Percentiles rank a stretch among this genome's conserved stretches.
Conservation (phyloP, 2,888 invertebrate genomes). For the Nasonovia ribisnigri region DNA sequence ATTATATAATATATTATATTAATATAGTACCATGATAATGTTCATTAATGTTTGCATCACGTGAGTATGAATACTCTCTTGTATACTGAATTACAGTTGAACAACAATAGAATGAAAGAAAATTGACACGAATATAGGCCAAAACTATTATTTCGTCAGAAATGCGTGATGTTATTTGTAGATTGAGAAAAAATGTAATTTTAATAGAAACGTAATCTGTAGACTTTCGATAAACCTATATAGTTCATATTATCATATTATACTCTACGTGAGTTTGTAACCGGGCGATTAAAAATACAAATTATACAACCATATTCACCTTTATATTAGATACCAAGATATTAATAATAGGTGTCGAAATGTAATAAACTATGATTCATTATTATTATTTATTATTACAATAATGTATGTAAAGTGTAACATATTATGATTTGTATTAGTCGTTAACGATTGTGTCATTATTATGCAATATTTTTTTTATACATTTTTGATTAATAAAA, state of each 20-base stretch:
- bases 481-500: background rate
- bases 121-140: conserved; percentile 30
- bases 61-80: background rate
- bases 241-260: background rate
- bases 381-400: background rate
- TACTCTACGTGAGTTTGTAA: background rate
- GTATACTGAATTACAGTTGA: background rate
- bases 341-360: conserved; percentile 1
- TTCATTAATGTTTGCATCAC: background rate
- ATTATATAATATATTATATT: background rate
- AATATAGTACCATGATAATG: background rate
- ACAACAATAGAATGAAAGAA: conserved; percentile 37
- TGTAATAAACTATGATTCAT: conserved; percentile 1
- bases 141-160: conserved; percentile 45
- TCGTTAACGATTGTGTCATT: background rate
- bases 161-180: conserved; percentile 31
- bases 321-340: background rate
- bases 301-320: background rate
- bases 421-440: background rate
- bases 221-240: conserved; percentile 2
- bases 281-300: background rate
- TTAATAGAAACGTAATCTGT: background rate
- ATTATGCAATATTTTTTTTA: background rate
- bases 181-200: background rate
- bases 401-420: conserved; percentile 6